These are phyloP conservation scores for Saguinus midas DNA, from an alignment of 2,113 vertebrate genomes.

Conservation along the genomic window DNA sequence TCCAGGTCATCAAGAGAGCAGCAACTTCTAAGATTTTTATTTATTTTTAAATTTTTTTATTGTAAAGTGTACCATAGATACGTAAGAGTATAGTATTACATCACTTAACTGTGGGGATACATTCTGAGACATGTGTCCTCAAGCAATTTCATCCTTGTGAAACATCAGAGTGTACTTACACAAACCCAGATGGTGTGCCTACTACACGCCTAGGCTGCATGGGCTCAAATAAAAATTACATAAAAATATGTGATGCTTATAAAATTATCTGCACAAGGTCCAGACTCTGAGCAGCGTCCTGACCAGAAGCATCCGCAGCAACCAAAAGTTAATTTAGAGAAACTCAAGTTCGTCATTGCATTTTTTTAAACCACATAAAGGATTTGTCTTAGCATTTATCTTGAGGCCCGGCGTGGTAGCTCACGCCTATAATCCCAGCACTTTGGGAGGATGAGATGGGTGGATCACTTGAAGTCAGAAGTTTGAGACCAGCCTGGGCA, in stretches of 20 bases:
- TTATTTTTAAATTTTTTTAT: background rate
- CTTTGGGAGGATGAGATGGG: background rate
- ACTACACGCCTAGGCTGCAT: background rate
- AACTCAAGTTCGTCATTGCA: background rate
- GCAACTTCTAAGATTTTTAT: background rate
- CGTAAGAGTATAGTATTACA: background rate
- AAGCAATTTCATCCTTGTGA: background rate
- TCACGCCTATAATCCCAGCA: background rate
- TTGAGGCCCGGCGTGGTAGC: background rate
- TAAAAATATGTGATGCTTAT: background rate
- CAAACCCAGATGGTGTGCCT: background rate
- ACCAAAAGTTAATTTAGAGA: background rate
- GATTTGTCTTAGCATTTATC: background rate
- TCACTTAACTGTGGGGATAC: background rate
- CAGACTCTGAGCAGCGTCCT: background rate
- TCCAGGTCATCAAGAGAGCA: background rate
- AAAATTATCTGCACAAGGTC: background rate
- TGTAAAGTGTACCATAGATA: background rate
- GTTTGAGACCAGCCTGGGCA: background rate
- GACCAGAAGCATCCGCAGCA: background rate
- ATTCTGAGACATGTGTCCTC: background rate
- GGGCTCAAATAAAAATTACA: background rate
- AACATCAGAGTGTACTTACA: background rate
- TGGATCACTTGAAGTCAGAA: background rate
- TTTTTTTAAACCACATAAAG: background rate